Base-by-base conservation (phyloP, 2,113 vertebrate genomes). In the Leptobrachium ailaonicum region DNA sequence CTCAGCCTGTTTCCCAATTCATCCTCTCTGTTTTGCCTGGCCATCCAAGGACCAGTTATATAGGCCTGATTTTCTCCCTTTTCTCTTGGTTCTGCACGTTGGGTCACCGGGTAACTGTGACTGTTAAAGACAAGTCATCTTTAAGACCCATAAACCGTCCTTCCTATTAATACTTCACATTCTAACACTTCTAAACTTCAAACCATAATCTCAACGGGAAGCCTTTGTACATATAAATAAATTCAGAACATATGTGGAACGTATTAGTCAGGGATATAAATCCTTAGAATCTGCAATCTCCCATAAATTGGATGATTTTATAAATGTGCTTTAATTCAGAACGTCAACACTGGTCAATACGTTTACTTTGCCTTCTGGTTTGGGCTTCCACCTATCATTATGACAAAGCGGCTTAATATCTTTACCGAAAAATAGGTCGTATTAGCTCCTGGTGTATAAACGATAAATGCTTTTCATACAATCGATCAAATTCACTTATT, bases 321-420 rank as follows among this genome's bases (percentile, higher is more conserved):
- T 1, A 42, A 54, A 40, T 40, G 42, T 20, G 10, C 66, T 47
- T 75, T 42, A 43, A 32, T 54, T 44, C 44, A 75, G 68, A 54
- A 41, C 8, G 1, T 53, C 13, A 64, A n/a, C 5, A 66, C 64
- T 13, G 47, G n/a, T 32, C 5, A 41, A 54, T 41, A 77, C 42
- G 7, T 6, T 45, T 50, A 2, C 66, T 32, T 66, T 41, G 40
- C 4, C 14, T 67, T 76, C 45, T 13, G 7, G 13, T 13, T 54
- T 45, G n/a, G n/a, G 10, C n/a, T 6, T 44, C 45, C 70, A 64
- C 53, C 20, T 73, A 5, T 45, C 62, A 10, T 2, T 73, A 40
- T 80, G 58, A 20, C 77, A 50, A 2, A 72, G 45, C 2, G 60
- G 32, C 43, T 62, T 43, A 80, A 73, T 80, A 66, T 80, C 73